Conservation (phyloP, 2,797 vertebrate species). For the Pampus argenteus region DNA sequence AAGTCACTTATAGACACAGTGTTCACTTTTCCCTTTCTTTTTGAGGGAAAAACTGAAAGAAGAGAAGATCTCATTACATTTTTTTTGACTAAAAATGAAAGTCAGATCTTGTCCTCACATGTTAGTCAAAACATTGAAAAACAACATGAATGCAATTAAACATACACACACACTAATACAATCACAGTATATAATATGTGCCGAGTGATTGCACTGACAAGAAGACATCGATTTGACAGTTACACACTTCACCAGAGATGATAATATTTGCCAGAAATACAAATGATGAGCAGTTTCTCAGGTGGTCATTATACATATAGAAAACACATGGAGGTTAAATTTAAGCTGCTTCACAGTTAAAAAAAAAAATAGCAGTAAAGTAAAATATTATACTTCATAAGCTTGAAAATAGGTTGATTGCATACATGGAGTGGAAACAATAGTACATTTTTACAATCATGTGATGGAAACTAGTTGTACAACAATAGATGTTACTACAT, state of each 20-base stretch:
- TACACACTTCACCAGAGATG: background rate
- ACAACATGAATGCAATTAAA: background rate
- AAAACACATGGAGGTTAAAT: background rate
- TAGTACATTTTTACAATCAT: background rate
- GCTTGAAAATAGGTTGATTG: no score
- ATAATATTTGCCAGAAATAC: background rate
- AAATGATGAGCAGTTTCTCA: background rate
- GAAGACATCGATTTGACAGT: background rate
- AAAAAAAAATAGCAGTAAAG: background rate
- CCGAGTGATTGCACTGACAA: background rate
- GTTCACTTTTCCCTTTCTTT: no score
- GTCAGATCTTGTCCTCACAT: background rate
- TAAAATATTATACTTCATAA: no score
- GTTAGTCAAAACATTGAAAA: background rate
- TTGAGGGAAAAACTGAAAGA: background rate
- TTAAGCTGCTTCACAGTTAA: background rate
- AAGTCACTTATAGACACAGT: conserved; percentile 8
- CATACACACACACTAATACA: background rate
- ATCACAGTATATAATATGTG: background rate
- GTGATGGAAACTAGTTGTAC: background rate
- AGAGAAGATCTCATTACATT: background rate
- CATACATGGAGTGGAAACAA: no score
- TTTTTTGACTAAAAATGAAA: background rate
- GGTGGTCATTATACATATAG: background rate
- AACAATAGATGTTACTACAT: background rate